These are phyloP conservation scores for Limenitis camilla DNA, from an alignment of 2,888 invertebrate species.

Conservation along the genomic window DNA sequence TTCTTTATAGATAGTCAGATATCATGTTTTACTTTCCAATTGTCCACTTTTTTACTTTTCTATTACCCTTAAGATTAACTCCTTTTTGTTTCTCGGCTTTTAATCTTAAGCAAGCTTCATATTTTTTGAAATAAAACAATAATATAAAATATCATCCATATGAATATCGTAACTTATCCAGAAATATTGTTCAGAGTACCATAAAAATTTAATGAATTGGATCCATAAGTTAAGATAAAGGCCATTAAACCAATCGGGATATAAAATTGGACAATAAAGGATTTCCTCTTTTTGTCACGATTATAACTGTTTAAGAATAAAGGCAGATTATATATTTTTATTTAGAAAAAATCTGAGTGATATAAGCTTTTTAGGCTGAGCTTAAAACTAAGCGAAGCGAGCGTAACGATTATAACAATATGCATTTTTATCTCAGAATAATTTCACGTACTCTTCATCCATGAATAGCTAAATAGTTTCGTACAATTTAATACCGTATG, in stretches of 20 bases:
- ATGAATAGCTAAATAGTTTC: not conserved
- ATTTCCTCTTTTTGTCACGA: constrained; percentile 19
- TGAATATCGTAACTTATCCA: constrained; percentile 5
- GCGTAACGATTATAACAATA: not conserved
- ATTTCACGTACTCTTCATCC: constrained; percentile 1
- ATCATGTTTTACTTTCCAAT: too few relatives aligned
- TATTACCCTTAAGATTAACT: too few relatives aligned
- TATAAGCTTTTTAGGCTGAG: too few relatives aligned
- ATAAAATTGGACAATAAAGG: constrained; percentile 25
- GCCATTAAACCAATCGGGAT: constrained; percentile 23
- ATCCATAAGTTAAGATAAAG: constrained; percentile 17
- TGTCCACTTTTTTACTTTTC: too few relatives aligned
- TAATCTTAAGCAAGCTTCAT: too few relatives aligned
- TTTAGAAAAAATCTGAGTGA: too few relatives aligned
- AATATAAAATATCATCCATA: not conserved
- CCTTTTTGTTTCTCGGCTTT: too few relatives aligned
- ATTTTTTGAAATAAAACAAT: too few relatives aligned
- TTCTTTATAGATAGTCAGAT: too few relatives aligned
- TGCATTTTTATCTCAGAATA: not conserved
- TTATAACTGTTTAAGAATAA: constrained; percentile 26
- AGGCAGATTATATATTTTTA: constrained; percentile 28
- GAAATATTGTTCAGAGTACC: constrained; percentile 3
- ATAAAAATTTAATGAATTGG: constrained; percentile 23
- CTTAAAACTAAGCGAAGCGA: too few relatives aligned
- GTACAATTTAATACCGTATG: not conserved